Base-by-base conservation (phyloP, 92 coral and sea anemone genomes). In the Virgularia gustaviana region DNA sequence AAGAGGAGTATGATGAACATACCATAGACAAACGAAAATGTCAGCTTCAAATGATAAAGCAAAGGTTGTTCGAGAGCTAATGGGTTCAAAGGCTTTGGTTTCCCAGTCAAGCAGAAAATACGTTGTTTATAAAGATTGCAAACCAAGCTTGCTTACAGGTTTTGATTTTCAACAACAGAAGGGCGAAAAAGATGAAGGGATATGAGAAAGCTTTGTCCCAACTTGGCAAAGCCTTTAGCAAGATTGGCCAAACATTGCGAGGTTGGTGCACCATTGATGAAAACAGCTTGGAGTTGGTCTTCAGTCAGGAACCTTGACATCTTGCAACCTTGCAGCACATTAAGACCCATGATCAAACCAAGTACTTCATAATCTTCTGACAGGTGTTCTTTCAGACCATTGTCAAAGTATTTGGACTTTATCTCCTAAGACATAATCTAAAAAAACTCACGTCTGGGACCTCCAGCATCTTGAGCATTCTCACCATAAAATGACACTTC, bases 401-500 rank as follows among this genome's bases (percentile, higher is more conserved):
- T 51, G 32, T 73, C 86, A 73, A 86, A 82, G 76, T 65, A 78
- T 33, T 32, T 60, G 15, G 25, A 39, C 58, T 82, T 66, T 28
- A 80, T 80, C 59, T 79, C 81, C 57, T 68, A 56, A 22, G 83
- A 44, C 57, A 70, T 56, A 63, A 76, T 55, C 37, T 81, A 38
- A 57, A 87, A 68, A 37, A 83, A 83, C 51, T 79, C 81, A 42
- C 58, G 75, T 34, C 84, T 87, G 39, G 82, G 86, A 51, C 88
- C 91, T 9, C 88, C 88, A n/a, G 71, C 59, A 47, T 83, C 88
- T 28, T 49, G 59, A 6, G 87, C 88, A 16, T 31, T 28, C 70
- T 86, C 85, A 13, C 71, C 79, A 68, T 82, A 80, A 35, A 86
- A 86, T 3, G 78, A 76, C 34, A 86, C 85, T 49, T 86, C 83